Conservation (phyloP, 2,113 vertebrate species). For the Oncorhynchus keta region DNA sequence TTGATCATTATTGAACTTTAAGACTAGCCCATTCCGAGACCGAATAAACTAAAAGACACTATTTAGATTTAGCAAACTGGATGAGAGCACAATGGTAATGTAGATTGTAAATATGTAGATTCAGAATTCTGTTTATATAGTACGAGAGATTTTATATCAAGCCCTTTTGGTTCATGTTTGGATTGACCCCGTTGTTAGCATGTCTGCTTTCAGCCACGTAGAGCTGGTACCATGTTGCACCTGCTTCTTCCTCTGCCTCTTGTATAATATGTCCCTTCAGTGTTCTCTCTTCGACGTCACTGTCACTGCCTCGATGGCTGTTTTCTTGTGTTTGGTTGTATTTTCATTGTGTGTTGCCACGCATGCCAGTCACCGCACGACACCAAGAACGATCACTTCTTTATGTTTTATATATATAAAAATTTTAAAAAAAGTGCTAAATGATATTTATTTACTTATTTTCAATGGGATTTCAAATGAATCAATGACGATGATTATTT, state of each 20-base stretch:
- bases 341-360: slow-evolving; percentile 15
- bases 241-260: neutral
- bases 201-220: slow-evolving; percentile 12
- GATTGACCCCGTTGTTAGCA: slow-evolving; percentile 23
- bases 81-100: neutral
- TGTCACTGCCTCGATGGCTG: neutral
- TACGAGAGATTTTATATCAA: slow-evolving; percentile 72
- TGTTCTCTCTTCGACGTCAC: slow-evolving; percentile 5
- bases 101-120: slow-evolving; percentile 73
- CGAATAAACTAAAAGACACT: neutral
- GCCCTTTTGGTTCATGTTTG: slow-evolving; percentile 46
- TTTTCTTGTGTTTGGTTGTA: neutral
- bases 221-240: neutral
- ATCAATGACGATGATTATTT: slow-evolving; percentile 70
- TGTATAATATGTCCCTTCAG: neutral
- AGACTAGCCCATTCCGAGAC: neutral
- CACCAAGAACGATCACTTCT: slow-evolving; percentile 82
- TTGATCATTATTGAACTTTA: neutral
- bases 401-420: slow-evolving; percentile 86
- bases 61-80: neutral
- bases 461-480: slow-evolving; percentile 71
- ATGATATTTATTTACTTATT: slow-evolving; percentile 98
- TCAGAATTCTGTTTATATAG: slow-evolving; percentile 51
- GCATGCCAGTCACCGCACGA: slow-evolving; percentile 61
- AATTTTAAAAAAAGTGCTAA: slow-evolving; percentile 73